These are phyloP conservation scores for Cyprinodon diabolis DNA, from an alignment of 2,797 vertebrate genomes.

Conservation along the genomic window DNA sequence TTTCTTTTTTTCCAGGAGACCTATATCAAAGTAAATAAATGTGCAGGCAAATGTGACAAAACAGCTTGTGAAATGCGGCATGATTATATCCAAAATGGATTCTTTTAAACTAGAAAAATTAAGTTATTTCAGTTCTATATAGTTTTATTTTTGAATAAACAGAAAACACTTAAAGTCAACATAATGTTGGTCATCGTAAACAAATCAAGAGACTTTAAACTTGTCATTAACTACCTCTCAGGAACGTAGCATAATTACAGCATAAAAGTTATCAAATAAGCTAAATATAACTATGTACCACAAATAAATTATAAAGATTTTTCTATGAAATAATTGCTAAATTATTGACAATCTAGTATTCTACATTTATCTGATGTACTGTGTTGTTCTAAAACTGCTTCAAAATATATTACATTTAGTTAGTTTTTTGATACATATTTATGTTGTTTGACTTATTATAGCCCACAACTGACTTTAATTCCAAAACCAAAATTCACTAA, in stretches of 20 bases:
- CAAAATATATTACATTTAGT: not conserved
- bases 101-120: not conserved
- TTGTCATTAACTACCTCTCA: slow-evolving; percentile 62
- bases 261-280: slow-evolving; percentile 39
- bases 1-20: slow-evolving; percentile 38
- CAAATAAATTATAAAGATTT: not conserved
- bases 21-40: slow-evolving; percentile 36
- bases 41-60: slow-evolving; percentile 26
- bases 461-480: not conserved
- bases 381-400: not conserved
- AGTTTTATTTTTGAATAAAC: slow-evolving; percentile 18
- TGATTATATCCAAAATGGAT: not conserved
- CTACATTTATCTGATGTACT: not conserved
- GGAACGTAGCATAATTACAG: slow-evolving; percentile 42
- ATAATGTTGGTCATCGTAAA: slow-evolving; percentile 69
- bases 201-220: slow-evolving; percentile 66
- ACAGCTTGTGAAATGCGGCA: not conserved
- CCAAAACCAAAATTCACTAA: not conserved
- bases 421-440: too few species aligned
- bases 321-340: not conserved
- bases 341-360: not conserved
- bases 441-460: not conserved
- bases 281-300: not conserved
- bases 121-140: slow-evolving; percentile 15
- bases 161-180: slow-evolving; percentile 48